Percentiles rank a stretch among this genome's conserved stretches.
Evolutionary conservation across 2,797 vertebrate species (phyloP).

Genomic region (Okamejei kenojei): DNA sequence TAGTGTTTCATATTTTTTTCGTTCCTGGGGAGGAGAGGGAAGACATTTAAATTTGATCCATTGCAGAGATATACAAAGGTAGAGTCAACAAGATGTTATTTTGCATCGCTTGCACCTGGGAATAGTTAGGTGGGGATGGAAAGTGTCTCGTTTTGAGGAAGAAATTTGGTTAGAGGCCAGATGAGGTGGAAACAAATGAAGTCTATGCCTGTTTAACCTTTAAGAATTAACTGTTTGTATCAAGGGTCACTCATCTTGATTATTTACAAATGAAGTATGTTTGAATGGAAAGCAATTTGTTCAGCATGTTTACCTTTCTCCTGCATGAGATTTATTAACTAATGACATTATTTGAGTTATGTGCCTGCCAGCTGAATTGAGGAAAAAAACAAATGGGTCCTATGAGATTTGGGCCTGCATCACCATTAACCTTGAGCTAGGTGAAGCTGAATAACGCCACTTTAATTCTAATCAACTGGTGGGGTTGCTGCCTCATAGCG

Average conservation of each 20-base stretch:
- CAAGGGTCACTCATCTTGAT: not conserved
- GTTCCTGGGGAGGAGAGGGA: not conserved
- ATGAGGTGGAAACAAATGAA: not conserved
- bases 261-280: not conserved
- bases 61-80: not conserved
- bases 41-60: not conserved
- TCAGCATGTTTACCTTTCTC: not conserved
- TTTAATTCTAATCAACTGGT: not conserved
- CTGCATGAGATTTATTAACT: not conserved
- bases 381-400: not conserved
- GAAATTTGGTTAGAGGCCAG: not conserved
- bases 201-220: not conserved
- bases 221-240: not conserved
- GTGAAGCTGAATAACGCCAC: not conserved
- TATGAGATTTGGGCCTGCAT: not conserved
- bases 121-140: not conserved
- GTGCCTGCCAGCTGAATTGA: not conserved
- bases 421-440: constrained; percentile 21
- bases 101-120: not conserved
- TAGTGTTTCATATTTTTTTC: not conserved
- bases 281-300: not conserved
- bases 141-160: not conserved
- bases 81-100: not conserved
- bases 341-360: not conserved
- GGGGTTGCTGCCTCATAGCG: too few species aligned